Conservation (phyloP, 2,113 vertebrate species). For the Aspidoscelis tigris region DNA sequence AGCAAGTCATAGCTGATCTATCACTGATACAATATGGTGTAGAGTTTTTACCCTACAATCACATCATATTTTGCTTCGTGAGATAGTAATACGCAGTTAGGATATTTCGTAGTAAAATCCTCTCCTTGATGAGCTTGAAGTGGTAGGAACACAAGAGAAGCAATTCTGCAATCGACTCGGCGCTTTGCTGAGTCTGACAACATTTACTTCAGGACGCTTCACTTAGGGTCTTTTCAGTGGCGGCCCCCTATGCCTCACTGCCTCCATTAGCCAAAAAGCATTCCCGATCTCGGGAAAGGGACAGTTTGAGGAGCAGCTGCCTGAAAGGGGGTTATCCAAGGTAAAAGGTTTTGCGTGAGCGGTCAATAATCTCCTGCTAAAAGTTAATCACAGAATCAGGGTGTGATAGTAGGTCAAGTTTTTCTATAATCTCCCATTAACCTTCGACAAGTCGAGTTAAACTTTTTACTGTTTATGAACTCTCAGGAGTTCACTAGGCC, state of each 20-base stretch:
- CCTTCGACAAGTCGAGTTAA: neutral
- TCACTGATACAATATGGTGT: no score
- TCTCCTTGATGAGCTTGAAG: no score
- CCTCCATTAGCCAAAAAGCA: neutral
- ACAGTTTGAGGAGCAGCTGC: neutral
- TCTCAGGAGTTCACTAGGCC: neutral
- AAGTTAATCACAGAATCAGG: constrained; percentile 10
- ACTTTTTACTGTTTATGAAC: neutral
- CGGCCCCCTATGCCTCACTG: neutral
- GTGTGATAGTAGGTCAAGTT: neutral
- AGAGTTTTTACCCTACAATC: no score
- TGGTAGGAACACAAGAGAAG: no score
- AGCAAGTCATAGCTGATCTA: no score
- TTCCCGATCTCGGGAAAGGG: neutral
- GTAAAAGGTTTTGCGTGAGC: constrained; percentile 4
- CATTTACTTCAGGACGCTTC: neutral
- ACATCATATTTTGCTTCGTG: no score
- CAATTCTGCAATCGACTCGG: no score
- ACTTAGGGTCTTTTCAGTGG: neutral
- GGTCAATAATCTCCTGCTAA: neutral
- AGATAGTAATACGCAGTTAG: no score
- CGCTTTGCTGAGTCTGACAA: neutral
- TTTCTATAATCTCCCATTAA: constrained; percentile 5
- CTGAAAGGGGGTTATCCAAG: neutral
- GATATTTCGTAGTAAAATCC: no score